These are phyloP conservation scores for Prunella fulvescens DNA, from an alignment of 2,113 vertebrate species.

Conservation along the genomic window DNA sequence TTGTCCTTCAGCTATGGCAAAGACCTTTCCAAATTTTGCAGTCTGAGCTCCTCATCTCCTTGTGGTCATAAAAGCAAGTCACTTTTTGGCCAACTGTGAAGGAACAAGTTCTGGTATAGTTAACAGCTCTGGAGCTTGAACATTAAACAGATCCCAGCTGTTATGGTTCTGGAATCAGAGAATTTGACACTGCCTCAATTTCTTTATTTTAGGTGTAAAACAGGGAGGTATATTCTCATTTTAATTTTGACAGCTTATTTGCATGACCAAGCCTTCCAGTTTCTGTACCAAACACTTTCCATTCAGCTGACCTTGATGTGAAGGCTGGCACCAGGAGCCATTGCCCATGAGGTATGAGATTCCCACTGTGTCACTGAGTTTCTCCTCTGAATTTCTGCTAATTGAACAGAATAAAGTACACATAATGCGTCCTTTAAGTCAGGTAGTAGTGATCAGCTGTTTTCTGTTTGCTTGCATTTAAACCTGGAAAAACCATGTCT, in stretches of 20 bases:
- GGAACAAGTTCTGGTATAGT: background rate
- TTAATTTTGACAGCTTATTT: background rate
- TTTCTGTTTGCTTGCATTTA: background rate
- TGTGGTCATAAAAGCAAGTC: background rate
- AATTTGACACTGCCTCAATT: background rate
- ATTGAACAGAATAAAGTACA: background rate
- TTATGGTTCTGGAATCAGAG: background rate
- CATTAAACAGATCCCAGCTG: background rate
- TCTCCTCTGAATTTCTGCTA: background rate
- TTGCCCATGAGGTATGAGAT: background rate
- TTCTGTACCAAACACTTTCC: background rate
- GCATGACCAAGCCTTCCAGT: background rate
- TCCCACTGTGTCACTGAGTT: background rate
- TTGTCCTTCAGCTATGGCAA: background rate
- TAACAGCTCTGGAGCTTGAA: background rate
- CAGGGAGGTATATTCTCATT: background rate
- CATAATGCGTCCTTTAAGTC: background rate
- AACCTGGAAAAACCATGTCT: background rate
- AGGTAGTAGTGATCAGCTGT: background rate
- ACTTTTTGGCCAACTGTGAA: background rate
- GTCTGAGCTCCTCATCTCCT: background rate
- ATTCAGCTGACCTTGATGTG: background rate
- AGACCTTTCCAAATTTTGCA: background rate
- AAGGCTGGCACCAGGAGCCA: background rate
- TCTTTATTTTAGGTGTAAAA: background rate